These are phyloP conservation scores for Gymnothorax javanicus DNA, from an alignment of 2,797 vertebrate genomes.

Conservation along the genomic window DNA sequence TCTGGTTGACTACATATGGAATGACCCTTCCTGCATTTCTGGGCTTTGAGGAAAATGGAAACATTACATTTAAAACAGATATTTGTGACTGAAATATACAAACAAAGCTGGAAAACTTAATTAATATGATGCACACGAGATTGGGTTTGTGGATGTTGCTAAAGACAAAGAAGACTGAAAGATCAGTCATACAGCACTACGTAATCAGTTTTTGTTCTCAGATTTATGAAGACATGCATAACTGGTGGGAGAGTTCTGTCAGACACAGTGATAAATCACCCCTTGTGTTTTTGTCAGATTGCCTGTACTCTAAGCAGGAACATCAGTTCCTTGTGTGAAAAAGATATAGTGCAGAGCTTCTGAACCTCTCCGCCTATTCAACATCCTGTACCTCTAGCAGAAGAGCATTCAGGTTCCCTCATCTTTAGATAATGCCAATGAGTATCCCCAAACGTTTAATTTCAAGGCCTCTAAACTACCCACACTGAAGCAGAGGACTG, in stretches of 20 bases:
- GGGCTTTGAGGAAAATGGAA: not conserved
- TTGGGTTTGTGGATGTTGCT: not conserved
- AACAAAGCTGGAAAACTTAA: not conserved
- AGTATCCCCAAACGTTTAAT: not conserved
- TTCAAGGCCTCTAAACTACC: not conserved
- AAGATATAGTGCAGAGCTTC: not conserved
- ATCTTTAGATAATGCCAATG: not conserved
- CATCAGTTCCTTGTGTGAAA: not conserved
- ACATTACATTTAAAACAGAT: not conserved
- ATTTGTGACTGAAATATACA: not conserved
- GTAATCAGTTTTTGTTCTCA: not conserved
- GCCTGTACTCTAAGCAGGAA: conserved; percentile 3
- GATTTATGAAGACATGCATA: conserved; percentile 2
- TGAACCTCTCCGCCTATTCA: not conserved
- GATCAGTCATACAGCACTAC: not conserved
- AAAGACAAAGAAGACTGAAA: not conserved
- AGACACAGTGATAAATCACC: not conserved
- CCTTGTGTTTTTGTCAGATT: conserved; percentile 4
- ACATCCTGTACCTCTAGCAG: not conserved
- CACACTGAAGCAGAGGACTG: not conserved
- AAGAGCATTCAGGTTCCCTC: not conserved
- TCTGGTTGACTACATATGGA: too few species aligned
- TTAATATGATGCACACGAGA: not conserved
- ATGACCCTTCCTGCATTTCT: too few species aligned
- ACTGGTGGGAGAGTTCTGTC: not conserved